Evolutionary conservation across 1,140 invertebrate species (phyloP).

Genomic region (Amyelois transitella): DNA sequence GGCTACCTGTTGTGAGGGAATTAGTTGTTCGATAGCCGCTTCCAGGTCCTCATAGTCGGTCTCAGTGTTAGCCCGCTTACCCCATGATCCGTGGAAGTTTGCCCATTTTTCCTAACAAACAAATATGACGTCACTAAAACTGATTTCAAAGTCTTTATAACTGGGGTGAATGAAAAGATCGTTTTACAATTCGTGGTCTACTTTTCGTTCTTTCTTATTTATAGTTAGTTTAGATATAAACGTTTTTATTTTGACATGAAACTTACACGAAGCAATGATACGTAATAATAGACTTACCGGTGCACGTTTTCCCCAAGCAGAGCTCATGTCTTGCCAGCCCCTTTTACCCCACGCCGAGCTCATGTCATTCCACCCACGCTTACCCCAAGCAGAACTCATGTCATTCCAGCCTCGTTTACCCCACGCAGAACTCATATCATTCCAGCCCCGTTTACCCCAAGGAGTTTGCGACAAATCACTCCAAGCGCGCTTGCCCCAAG

Average conservation of each 20-base stretch:
- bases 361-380: conserved; percentile 69
- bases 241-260: no score
- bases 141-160: background rate
- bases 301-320: conserved; percentile 74
- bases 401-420: conserved; percentile 76
- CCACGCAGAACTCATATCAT: conserved; percentile 74
- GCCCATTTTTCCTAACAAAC: conserved; percentile 71
- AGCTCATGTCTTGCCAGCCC: conserved; percentile 70
- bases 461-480: conserved; percentile 54
- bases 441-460: conserved; percentile 78
- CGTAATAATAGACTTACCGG: conserved; percentile 56
- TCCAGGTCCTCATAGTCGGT: conserved; percentile 74
- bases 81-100: conserved; percentile 78
- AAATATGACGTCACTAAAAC: conserved; percentile 1
- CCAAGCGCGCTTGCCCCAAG: conserved; percentile 76
- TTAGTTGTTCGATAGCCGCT: conserved; percentile 36
- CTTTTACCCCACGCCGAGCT: conserved; percentile 56
- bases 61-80: no score
- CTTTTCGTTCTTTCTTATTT: no score
- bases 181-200: no score
- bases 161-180: background rate
- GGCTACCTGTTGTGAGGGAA: conserved; percentile 45
- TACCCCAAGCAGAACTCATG: conserved; percentile 76
- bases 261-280: background rate
- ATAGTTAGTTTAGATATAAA: no score